These are phyloP conservation scores for Pomacea canaliculata DNA, from an alignment of 2,888 invertebrate species.

Conservation along the genomic window DNA sequence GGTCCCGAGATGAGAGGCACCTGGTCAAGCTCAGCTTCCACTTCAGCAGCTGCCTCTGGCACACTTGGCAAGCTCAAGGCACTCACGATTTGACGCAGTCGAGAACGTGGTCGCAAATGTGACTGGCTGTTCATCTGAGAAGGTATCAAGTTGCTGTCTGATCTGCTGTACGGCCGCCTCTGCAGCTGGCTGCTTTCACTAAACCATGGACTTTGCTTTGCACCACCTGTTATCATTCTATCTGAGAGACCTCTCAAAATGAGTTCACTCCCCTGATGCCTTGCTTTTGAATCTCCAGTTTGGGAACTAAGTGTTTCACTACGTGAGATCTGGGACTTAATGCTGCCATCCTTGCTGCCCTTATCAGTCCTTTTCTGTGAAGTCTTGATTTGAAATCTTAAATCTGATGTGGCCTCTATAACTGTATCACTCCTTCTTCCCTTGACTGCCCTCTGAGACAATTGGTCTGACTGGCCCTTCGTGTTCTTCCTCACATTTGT, in stretches of 20 bases:
- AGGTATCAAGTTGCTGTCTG: constrained; percentile 24
- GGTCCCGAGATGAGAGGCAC: constrained; percentile 28
- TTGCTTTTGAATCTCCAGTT: background rate
- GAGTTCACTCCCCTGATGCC: background rate
- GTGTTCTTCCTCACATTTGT: background rate
- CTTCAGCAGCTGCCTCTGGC: constrained; percentile 54
- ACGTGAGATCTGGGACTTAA: background rate
- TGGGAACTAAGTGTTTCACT: background rate
- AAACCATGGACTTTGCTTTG: background rate
- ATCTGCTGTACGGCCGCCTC: constrained; percentile 16
- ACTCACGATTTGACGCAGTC: constrained; percentile 47
- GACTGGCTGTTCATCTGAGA: background rate
- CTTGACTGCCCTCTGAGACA: background rate
- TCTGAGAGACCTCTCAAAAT: background rate
- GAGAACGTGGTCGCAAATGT: constrained; percentile 22
- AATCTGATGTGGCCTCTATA: background rate
- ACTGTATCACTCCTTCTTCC: background rate
- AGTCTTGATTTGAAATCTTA: background rate
- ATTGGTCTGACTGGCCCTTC: background rate
- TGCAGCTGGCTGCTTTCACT: background rate
- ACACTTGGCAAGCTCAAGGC: constrained; percentile 59
- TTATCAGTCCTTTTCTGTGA: background rate
- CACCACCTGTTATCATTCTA: background rate
- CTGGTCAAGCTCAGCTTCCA: constrained; percentile 28
- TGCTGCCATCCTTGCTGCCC: background rate